Evolutionary conservation across 1,140 invertebrate genomes (phyloP).

Genomic region (Drosophila simulans): DNA sequence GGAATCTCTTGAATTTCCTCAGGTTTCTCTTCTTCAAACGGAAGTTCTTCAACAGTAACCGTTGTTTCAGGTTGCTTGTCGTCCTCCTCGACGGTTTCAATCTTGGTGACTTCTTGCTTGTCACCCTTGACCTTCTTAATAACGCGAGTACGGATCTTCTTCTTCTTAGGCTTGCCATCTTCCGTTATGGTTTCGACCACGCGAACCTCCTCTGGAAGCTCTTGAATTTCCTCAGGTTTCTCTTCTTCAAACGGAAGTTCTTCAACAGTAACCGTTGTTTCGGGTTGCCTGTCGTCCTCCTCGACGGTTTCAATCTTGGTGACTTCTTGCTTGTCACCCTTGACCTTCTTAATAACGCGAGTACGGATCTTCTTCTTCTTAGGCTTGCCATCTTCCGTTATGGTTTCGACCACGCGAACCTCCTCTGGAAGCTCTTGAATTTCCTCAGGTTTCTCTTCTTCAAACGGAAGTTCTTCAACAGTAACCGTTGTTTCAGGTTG

Average conservation of each 20-base stretch:
- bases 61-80: not conserved
- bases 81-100: slow-evolving; percentile 6
- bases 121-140: slow-evolving; percentile 12
- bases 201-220: slow-evolving; percentile 3
- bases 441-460: not conserved
- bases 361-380: slow-evolving; percentile 9
- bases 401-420: not conserved
- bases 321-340: slow-evolving; percentile 4
- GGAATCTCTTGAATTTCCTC: slow-evolving; percentile 2
- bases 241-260: not conserved
- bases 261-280: not conserved
- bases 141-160: slow-evolving; percentile 6
- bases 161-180: slow-evolving; percentile 7
- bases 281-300: slow-evolving; percentile 3
- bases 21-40: not conserved
- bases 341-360: slow-evolving; percentile 8
- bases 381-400: slow-evolving; percentile 1
- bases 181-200: not conserved
- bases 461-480: not conserved
- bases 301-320: slow-evolving; percentile 5
- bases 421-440: slow-evolving; percentile 2
- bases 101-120: slow-evolving; percentile 5
- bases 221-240: slow-evolving; percentile 1
- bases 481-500: not conserved
- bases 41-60: not conserved